Conservation (phyloP, 2,113 vertebrate species). For the Lamprologus speciosus region DNA sequence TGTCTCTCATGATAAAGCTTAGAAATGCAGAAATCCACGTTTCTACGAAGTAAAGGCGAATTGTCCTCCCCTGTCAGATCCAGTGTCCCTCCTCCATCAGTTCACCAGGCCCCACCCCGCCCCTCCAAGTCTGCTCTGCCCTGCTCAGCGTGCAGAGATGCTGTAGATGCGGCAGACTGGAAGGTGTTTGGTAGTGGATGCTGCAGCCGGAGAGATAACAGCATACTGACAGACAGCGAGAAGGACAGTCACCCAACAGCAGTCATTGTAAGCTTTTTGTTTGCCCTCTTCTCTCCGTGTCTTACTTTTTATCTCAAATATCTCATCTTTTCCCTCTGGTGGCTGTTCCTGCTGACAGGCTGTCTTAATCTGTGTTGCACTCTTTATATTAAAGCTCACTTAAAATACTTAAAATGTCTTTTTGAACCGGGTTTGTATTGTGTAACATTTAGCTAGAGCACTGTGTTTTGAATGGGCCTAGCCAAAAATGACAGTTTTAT, state of each 20-base stretch:
- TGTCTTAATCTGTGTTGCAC: not conserved
- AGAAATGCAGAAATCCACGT: not conserved
- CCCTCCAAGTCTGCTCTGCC: not conserved
- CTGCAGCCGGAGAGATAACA: not conserved
- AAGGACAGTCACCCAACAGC: not conserved
- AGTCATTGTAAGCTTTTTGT: not conserved
- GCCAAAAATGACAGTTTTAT: not conserved
- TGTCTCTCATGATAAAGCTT: constrained; percentile 17
- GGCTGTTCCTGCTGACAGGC: not conserved
- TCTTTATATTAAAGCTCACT: not conserved
- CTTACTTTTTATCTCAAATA: not conserved
- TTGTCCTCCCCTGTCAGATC: not conserved
- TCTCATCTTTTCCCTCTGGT: not conserved
- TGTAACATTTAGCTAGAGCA: not conserved
- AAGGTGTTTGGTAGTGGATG: not conserved
- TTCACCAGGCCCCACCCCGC: not conserved
- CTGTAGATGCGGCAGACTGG: constrained; percentile 22
- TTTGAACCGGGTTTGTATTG: not conserved
- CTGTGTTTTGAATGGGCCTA: not conserved
- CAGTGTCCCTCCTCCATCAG: not conserved
- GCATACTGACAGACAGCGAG: not conserved
- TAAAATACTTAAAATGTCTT: not conserved
- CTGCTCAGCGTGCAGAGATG: not conserved
- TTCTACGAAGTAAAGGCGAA: not conserved
- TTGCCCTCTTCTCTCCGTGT: not conserved